A percentile compares a stretch with the other conserved stretches of the same genome.
Conservation (phyloP, 1,140 invertebrate species). For the Trachymyrmex cornetzi region DNA sequence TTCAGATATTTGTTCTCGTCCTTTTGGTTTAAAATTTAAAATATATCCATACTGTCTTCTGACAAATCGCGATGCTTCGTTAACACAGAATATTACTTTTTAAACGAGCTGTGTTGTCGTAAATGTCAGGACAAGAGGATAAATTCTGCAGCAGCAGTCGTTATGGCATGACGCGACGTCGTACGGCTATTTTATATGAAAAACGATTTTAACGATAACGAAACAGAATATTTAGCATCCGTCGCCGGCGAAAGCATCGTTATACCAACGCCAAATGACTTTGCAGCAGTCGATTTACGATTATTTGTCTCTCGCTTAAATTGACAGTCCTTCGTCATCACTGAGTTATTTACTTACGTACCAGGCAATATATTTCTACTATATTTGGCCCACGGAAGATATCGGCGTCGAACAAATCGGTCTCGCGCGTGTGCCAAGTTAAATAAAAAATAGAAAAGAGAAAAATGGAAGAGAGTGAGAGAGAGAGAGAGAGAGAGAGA, state of each 20-base stretch:
- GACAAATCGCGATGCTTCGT: neutral
- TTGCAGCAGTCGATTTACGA: conserved; percentile 41
- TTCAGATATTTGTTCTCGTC: neutral
- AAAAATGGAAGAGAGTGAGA: neutral
- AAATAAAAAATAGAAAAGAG: conserved; percentile 14
- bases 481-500: neutral
- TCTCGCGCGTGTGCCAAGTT: neutral
- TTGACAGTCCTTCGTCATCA: conserved; percentile 41
- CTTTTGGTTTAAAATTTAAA: neutral
- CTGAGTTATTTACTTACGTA: conserved; percentile 59
- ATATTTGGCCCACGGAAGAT: conserved; percentile 31
- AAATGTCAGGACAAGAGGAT: conserved; percentile 28
- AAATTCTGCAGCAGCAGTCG: conserved; percentile 24
- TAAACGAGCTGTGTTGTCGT: conserved; percentile 11
- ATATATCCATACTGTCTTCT: neutral
- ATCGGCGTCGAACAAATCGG: conserved; percentile 60
- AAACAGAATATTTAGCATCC: conserved; percentile 49
- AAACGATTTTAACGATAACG: conserved; percentile 52
- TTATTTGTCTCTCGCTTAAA: conserved; percentile 45
- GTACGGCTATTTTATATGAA: conserved; percentile 3
- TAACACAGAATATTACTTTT: conserved; percentile 28
- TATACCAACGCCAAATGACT: conserved; percentile 38
- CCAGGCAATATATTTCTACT: conserved; percentile 50
- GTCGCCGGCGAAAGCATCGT: conserved; percentile 4
- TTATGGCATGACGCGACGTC: conserved; percentile 29